phyloP scores from a whole-genome alignment of 1,140 invertebrate genomes.

The Frieseomelitta varia region DNA sequence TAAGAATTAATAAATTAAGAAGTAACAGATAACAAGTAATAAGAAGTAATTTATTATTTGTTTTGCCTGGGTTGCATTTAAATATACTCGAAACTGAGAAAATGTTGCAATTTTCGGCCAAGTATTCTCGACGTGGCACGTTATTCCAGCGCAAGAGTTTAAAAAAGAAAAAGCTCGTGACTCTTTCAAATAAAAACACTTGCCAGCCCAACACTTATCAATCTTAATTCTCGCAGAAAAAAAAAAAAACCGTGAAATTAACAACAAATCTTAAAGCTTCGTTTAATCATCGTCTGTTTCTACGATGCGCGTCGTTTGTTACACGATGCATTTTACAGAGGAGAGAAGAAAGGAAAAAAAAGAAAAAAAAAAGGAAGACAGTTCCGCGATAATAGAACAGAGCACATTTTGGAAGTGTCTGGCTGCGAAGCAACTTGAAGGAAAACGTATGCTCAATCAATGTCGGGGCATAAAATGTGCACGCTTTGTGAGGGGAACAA shows the following conservation, averaged over 20 bases:
- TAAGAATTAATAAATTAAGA: no score
- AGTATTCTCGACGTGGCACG: no score
- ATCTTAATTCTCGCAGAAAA: not conserved
- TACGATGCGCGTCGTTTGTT: not conserved
- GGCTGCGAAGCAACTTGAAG: constrained; percentile 24
- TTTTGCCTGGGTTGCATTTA: no score
- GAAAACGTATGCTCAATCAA: constrained; percentile 62
- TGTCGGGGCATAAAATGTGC: constrained; percentile 55
- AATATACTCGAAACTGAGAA: no score
- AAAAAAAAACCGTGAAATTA: no score
- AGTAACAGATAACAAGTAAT: no score
- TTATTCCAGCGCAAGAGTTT: no score
- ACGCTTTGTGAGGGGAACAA: constrained; percentile 47
- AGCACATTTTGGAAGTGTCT: constrained; percentile 21
- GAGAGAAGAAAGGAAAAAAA: no score
- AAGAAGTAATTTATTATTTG: no score
- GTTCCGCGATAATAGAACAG: constrained; percentile 19
- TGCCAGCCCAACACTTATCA: not conserved
- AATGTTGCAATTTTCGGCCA: no score
- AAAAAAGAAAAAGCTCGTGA: no score
- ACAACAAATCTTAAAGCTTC: not conserved
- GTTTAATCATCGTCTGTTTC: not conserved
- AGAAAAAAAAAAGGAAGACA: not conserved
- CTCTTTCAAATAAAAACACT: no score
- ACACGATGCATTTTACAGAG: not conserved